Evolutionary conservation across 2,113 vertebrate genomes (phyloP), one percentile per base, ranked within the genome.

Genomic region (Elgaria multicarinata): DNA sequence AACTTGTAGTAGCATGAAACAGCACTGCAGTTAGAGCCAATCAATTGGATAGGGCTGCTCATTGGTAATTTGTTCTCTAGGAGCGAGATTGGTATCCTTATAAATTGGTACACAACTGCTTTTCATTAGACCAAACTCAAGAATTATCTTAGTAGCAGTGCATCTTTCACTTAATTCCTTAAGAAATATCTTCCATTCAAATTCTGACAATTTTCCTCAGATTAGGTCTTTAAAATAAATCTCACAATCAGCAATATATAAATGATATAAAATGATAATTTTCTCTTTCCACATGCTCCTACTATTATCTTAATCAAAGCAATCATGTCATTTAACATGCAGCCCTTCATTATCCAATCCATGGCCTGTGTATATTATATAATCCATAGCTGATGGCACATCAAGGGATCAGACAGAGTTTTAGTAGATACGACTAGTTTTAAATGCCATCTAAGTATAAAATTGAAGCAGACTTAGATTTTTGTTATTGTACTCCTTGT

Each of bases 251-350:
- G 92, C 81, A 95, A 93, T 92, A 95, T 93, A 94, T 91, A 93
- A 95, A 92, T 94, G 80, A 90, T 92, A 91, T 71, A 88, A 72
- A 86, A 81, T 58, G 67, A 85, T 85, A 36, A 55, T 96, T 95
- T 95, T 96, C 93, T 94, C 92, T 95, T 94, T 92, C 93, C 92
- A 89, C 94, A 92, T 93, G 94, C 85, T 92, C 89, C 90, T 89
- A 94, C 94, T 92, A 95, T 95, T 96, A 95, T 94, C 90, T 96
- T 92, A 96, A 96, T 95, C 93, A 96, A 85, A 94, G 94, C 90
- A 95, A 96, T 95, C 94, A 92, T 90, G 36, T 87, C 90, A 87
- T 86, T 93, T 96, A 92, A 91, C 91, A 89, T 92, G 93, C 93
- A 93, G 94, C 93, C 93, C 89, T 28, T 90, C 89, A 89, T 95